Conservation (phyloP, 2,888 invertebrate genomes). For the Parnassius smintheus region DNA sequence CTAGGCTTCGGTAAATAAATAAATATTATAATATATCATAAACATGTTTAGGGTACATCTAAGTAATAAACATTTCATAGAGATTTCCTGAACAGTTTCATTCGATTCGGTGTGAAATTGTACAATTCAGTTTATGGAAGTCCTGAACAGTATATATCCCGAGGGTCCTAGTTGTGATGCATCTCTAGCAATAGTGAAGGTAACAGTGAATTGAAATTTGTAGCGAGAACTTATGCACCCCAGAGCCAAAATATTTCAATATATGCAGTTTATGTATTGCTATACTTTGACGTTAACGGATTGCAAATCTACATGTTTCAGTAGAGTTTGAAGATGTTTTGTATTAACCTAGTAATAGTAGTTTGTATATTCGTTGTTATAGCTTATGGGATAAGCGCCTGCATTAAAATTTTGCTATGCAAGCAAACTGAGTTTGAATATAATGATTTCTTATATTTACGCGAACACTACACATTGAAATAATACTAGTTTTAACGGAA, state of each 20-base stretch:
- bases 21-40: too few species aligned
- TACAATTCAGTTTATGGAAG: constrained; percentile 21
- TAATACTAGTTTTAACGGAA: too few species aligned
- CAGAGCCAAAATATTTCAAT: constrained; percentile 23
- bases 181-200: constrained; percentile 21
- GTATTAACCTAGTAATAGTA: too few species aligned
- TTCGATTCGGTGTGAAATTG: constrained; percentile 15
- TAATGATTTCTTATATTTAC: too few species aligned
- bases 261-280: constrained; percentile 21
- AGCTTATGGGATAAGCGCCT: too few species aligned
- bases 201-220: constrained; percentile 49
- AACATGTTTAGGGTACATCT: too few species aligned
- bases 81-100: constrained; percentile 4
- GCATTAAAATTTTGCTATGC: too few species aligned
- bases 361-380: too few species aligned
- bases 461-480: too few species aligned
- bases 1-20: too few species aligned
- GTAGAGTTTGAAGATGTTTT: not conserved
- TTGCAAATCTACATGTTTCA: constrained; percentile 4
- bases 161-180: constrained; percentile 9
- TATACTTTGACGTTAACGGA: constrained; percentile 3
- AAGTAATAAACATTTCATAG: too few species aligned
- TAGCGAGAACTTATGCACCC: constrained; percentile 30
- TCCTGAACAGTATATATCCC: constrained; percentile 17
- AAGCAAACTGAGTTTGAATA: too few species aligned